Percentiles rank a stretch among this genome's conserved stretches.
These are phyloP conservation scores for Onchidella celtica DNA, from an alignment of 2,888 invertebrate genomes.

Conservation along the genomic window DNA sequence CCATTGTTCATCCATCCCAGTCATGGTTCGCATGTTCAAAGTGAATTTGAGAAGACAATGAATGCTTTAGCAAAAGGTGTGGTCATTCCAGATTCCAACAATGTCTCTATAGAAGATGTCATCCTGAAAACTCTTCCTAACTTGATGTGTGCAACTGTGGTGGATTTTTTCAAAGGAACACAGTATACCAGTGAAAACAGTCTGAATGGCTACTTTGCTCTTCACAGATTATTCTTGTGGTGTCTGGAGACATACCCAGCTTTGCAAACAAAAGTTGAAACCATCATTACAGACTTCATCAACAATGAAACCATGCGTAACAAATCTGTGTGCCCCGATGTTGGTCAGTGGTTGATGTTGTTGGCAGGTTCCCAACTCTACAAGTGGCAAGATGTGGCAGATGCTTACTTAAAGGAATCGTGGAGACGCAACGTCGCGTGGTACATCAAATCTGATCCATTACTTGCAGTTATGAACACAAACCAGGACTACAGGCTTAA, in stretches of 20 bases:
- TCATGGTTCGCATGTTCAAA: constrained; percentile 64
- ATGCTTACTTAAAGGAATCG: constrained; percentile 69
- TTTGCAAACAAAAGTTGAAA: constrained; percentile 61
- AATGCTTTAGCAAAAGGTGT: constrained; percentile 60
- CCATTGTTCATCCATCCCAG: constrained; percentile 67
- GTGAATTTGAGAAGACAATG: constrained; percentile 62
- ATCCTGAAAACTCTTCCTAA: constrained; percentile 69
- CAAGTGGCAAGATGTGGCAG: constrained; percentile 68
- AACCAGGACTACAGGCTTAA: constrained; percentile 61
- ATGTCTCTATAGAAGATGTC: constrained; percentile 64
- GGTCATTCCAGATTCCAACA: constrained; percentile 64
- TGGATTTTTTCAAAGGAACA: constrained; percentile 72
- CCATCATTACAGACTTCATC: constrained; percentile 64
- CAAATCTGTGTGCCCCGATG: constrained; percentile 71
- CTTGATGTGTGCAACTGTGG: constrained; percentile 72
- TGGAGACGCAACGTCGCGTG: constrained; percentile 72
- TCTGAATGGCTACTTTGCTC: constrained; percentile 70
- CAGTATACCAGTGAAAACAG: constrained; percentile 73
- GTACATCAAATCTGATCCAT: constrained; percentile 70
- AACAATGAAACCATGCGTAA: constrained; percentile 62
- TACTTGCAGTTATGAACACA: constrained; percentile 66
- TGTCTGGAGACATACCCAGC: constrained; percentile 68
- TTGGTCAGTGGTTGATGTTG: constrained; percentile 72
- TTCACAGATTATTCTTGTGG: constrained; percentile 72
- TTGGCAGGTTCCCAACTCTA: constrained; percentile 67